These are phyloP conservation scores for Cyclina sinensis DNA, from an alignment of 1,140 invertebrate genomes.

Conservation along the genomic window DNA sequence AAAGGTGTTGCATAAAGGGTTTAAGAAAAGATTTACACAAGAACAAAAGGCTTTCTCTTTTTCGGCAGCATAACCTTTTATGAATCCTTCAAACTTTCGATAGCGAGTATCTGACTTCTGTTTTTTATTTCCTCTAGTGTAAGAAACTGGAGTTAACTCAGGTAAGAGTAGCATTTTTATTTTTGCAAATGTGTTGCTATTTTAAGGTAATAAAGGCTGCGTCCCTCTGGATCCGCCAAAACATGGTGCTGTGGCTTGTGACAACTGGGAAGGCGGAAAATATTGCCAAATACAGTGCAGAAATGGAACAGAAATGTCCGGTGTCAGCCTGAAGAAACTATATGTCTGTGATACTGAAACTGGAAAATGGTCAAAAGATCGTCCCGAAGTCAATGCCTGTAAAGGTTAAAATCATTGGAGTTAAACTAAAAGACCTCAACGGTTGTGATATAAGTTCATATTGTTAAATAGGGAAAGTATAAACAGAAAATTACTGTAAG, in stretches of 20 bases:
- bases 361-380: neutral
- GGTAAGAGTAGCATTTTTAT: too few relatives aligned
- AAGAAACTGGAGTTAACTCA: too few relatives aligned
- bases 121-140: too few relatives aligned
- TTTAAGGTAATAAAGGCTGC: neutral
- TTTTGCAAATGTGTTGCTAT: neutral
- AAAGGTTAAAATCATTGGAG: neutral
- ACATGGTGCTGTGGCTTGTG: constrained; percentile 24
- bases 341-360: neutral
- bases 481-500: too few relatives aligned
- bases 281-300: constrained; percentile 23
- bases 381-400: constrained; percentile 3
- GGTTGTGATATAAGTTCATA: neutral
- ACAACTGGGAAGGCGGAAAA: constrained; percentile 30
- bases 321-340: neutral
- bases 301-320: constrained; percentile 6
- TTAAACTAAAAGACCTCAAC: neutral
- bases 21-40: too few relatives aligned
- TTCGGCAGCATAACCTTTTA: neutral
- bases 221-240: neutral
- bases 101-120: too few relatives aligned
- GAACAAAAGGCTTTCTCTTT: too few relatives aligned
- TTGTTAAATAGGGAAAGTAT: neutral
- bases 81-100: neutral
- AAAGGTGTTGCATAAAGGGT: too few relatives aligned